Percentiles rank a stretch among this genome's conserved stretches.
Evolutionary conservation across 2,113 vertebrate species (phyloP).

Genomic region (Psittacus erithacus): DNA sequence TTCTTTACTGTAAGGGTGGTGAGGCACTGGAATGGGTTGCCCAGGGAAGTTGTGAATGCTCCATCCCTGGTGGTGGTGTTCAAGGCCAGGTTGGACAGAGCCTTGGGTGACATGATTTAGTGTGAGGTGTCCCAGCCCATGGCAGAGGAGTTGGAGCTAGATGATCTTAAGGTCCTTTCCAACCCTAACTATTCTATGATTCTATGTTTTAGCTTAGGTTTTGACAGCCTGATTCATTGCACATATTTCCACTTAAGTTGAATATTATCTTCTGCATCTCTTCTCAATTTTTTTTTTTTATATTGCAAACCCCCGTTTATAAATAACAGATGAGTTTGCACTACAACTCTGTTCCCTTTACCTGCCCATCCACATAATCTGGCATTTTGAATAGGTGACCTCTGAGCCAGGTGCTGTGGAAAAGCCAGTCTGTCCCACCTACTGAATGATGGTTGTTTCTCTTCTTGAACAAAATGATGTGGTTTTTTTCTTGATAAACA

Average conservation of each 20-base stretch:
- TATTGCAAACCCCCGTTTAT: not conserved
- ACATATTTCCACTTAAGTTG: conserved; percentile 3
- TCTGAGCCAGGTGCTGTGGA: not conserved
- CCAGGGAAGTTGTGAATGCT: too few relatives aligned
- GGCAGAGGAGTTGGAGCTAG: too few relatives aligned
- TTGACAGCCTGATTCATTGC: not conserved
- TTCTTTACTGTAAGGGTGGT: too few relatives aligned
- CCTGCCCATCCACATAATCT: not conserved
- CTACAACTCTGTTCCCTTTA: not conserved
- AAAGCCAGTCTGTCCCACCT: not conserved
- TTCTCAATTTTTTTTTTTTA: not conserved
- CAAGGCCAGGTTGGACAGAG: too few relatives aligned
- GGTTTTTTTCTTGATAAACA: not conserved
- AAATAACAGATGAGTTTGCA: not conserved
- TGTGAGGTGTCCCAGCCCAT: too few relatives aligned
- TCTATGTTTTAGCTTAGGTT: not conserved
- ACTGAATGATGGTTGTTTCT: not conserved
- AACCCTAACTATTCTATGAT: too few relatives aligned
- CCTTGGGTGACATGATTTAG: too few relatives aligned
- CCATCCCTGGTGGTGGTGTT: too few relatives aligned
- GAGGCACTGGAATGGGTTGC: too few relatives aligned
- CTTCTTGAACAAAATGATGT: not conserved
- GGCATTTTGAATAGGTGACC: not conserved
- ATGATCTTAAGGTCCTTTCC: too few relatives aligned
- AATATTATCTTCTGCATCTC: not conserved